Percentiles rank a stretch among this genome's conserved stretches.
These are phyloP conservation scores for Apis dorsata DNA, from an alignment of 1,140 invertebrate genomes.

Conservation along the genomic window DNA sequence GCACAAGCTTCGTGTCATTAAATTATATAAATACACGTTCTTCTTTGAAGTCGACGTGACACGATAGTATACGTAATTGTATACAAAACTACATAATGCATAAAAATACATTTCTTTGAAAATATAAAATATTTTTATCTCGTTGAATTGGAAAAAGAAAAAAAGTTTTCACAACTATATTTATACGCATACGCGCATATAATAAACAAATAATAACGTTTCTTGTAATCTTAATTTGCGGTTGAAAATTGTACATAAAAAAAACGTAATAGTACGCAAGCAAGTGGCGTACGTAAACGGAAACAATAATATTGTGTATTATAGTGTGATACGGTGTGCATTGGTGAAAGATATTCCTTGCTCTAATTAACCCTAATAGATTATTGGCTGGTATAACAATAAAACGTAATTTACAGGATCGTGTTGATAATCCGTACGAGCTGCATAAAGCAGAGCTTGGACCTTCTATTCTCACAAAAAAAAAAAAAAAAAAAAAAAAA, in stretches of 20 bases:
- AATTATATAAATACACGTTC: neutral
- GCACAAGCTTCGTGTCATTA: neutral
- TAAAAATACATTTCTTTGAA: slow-evolving; percentile 7
- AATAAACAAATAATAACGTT: slow-evolving; percentile 26
- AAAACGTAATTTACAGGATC: neutral
- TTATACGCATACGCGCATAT: slow-evolving; percentile 2
- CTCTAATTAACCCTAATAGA: slow-evolving; percentile 70
- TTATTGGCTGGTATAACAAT: slow-evolving; percentile 50
- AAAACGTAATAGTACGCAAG: slow-evolving; percentile 8
- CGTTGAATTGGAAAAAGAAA: neutral
- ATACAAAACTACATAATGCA: neutral
- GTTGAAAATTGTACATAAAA: slow-evolving; percentile 25
- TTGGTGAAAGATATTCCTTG: slow-evolving; percentile 75
- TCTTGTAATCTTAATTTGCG: slow-evolving; percentile 24
- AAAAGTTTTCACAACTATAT: neutral
- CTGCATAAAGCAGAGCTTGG: slow-evolving; percentile 2
- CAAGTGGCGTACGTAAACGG: neutral
- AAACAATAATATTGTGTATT: slow-evolving; percentile 80
- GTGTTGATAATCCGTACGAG: neutral
- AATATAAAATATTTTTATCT: neutral
- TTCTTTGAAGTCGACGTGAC: neutral
- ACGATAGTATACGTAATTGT: neutral
- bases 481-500: no score
- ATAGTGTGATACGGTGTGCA: slow-evolving; percentile 77
- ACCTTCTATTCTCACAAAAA: neutral